Percentiles rank a stretch among this genome's conserved stretches.
phyloP scores from a whole-genome alignment of 2,888 invertebrate species.

The Philonicus albiceps region DNA sequence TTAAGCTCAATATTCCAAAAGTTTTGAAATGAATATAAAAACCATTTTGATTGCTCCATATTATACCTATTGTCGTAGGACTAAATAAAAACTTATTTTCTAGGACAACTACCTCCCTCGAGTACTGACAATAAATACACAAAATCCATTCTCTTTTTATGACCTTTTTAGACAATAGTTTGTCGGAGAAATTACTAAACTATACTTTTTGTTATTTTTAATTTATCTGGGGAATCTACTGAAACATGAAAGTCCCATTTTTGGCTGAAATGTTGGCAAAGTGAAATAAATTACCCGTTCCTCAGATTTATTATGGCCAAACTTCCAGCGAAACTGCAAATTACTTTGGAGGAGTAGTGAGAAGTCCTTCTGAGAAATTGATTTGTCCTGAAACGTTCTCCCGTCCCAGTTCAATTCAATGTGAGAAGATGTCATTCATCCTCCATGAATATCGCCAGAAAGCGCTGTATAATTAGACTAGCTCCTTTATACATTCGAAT shows the following conservation, averaged over 20 bases:
- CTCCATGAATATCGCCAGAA: not conserved
- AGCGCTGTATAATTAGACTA: not conserved
- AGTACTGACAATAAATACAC: not conserved
- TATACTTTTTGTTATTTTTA: not conserved
- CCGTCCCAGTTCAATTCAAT: not conserved
- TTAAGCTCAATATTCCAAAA: not conserved
- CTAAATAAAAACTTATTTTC: not conserved
- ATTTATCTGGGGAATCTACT: not conserved
- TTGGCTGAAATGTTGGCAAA: not conserved
- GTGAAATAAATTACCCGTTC: not conserved
- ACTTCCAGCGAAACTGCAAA: not conserved
- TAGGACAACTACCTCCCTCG: not conserved
- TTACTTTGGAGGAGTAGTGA: not conserved
- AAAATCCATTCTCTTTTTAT: not conserved
- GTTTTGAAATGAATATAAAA: not conserved
- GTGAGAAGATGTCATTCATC: not conserved
- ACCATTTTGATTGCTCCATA: not conserved
- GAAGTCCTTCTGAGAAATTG: not conserved
- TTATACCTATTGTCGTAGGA: not conserved
- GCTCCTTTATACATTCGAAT: not conserved
- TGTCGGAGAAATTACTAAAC: not conserved
- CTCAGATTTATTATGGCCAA: not conserved
- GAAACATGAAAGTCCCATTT: not conserved
- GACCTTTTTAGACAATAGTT: not conserved
- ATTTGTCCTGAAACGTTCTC: not conserved